These are phyloP conservation scores for Caenorhabditis virilis DNA, from an alignment of 2,888 invertebrate species.

Conservation along the genomic window DNA sequence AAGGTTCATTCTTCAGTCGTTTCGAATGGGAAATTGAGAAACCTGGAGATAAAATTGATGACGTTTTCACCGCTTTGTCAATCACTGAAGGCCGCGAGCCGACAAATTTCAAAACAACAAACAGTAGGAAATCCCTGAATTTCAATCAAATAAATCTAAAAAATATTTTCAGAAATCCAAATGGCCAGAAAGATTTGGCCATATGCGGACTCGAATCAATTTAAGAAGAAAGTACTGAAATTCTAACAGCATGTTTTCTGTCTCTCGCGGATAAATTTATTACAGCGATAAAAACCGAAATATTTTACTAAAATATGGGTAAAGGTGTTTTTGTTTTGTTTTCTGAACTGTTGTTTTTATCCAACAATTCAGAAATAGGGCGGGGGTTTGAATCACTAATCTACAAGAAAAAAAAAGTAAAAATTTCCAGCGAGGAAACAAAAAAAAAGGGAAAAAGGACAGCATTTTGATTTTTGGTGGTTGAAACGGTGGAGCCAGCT, in stretches of 20 bases:
- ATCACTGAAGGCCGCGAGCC: constrained; percentile 31
- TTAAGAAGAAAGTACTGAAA: constrained; percentile 47
- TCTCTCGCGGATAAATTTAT: background rate
- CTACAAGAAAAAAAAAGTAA: no score
- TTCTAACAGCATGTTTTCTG: background rate
- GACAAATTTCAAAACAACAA: constrained; percentile 27
- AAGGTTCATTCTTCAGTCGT: constrained; percentile 40
- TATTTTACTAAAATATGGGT: constrained; percentile 25
- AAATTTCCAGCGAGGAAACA: no score
- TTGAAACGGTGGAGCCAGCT: no score
- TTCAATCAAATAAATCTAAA: background rate
- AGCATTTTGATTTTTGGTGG: no score
- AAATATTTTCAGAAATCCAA: background rate
- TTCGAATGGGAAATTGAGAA: constrained; percentile 30
- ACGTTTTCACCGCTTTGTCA: constrained; percentile 41
- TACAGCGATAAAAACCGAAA: constrained; percentile 4
- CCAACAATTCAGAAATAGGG: no score
- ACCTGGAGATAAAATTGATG: constrained; percentile 7
- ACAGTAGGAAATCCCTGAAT: constrained; percentile 20
- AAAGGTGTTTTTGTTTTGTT: no score
- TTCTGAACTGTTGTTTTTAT: no score
- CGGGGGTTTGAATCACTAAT: no score
- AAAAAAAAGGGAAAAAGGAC: no score
- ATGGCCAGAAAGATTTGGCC: constrained; percentile 55
- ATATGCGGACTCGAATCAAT: constrained; percentile 35